Conservation (phyloP, 2,113 vertebrate genomes). For the Eidolon helvum region DNA sequence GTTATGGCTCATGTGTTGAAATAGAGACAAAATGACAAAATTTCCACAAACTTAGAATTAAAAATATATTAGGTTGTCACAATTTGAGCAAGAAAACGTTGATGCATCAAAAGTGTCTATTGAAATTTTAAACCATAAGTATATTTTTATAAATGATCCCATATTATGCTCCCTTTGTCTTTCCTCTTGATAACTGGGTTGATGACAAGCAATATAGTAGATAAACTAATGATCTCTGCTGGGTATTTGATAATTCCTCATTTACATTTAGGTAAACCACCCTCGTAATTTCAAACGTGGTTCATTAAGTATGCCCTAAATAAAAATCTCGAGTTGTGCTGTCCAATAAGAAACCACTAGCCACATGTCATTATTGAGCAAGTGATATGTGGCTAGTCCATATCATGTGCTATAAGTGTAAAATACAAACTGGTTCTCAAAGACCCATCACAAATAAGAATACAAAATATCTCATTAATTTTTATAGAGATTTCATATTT, state of each 20-base stretch:
- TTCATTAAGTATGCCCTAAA: not conserved
- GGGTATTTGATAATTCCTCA: not conserved
- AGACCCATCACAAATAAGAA: not conserved
- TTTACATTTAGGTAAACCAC: not conserved
- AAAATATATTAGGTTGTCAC: not conserved
- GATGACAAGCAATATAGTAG: not conserved
- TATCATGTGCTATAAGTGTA: not conserved
- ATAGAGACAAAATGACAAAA: constrained; percentile 15
- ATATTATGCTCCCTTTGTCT: not conserved
- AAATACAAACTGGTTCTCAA: not conserved
- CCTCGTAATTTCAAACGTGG: not conserved
- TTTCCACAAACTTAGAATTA: not conserved
- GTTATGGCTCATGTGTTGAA: not conserved
- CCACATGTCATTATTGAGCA: not conserved
- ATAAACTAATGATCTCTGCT: not conserved
- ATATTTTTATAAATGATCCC: not conserved
- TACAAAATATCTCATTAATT: not conserved
- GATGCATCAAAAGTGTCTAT: not conserved
- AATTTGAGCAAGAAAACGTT: not conserved
- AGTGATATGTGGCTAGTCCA: not conserved
- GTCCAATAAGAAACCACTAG: fast-evolving
- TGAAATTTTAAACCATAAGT: not conserved
- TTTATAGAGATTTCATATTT: not conserved
- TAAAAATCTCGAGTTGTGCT: not conserved
- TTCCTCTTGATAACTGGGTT: not conserved